A percentile compares a stretch with the other conserved stretches of the same genome.
Evolutionary conservation across 2,797 vertebrate genomes (phyloP).

Genomic region (Macropus fuliginosus): DNA sequence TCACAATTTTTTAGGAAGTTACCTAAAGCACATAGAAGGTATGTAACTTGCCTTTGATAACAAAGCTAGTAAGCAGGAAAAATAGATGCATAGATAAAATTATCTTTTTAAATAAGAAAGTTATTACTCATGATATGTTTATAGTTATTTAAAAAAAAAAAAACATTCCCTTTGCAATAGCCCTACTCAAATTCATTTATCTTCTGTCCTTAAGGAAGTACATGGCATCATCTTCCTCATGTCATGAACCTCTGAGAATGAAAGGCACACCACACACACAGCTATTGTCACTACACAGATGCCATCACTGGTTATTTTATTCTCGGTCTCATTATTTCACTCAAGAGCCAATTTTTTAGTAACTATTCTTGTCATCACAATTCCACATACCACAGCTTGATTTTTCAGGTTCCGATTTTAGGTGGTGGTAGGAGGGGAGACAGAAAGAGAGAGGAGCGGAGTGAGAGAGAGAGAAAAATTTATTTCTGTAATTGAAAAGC

Average conservation of each 20-base stretch:
- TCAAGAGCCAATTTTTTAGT: background rate
- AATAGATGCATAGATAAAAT: background rate
- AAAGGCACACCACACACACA: too few relatives aligned
- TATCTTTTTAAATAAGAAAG: background rate
- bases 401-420: background rate
- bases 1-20: background rate
- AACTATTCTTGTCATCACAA: background rate
- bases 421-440: too few relatives aligned
- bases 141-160: background rate
- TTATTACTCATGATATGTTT: background rate
- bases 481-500: background rate
- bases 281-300: background rate
- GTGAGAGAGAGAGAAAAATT: background rate
- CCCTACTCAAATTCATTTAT: background rate
- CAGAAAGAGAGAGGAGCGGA: too few relatives aligned
- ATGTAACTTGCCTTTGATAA: background rate
- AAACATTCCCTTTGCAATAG: background rate
- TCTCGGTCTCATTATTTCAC: background rate
- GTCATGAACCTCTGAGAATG: too few relatives aligned
- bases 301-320: background rate
- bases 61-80: background rate
- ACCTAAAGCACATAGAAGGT: background rate
- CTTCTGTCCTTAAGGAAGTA: background rate
- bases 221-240: too few relatives aligned
- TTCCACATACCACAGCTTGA: conserved; percentile 11